Percentiles rank a stretch among this genome's conserved stretches.
Evolutionary conservation across 2,797 vertebrate species (phyloP).

Genomic region (Diglossa cyanea): DNA sequence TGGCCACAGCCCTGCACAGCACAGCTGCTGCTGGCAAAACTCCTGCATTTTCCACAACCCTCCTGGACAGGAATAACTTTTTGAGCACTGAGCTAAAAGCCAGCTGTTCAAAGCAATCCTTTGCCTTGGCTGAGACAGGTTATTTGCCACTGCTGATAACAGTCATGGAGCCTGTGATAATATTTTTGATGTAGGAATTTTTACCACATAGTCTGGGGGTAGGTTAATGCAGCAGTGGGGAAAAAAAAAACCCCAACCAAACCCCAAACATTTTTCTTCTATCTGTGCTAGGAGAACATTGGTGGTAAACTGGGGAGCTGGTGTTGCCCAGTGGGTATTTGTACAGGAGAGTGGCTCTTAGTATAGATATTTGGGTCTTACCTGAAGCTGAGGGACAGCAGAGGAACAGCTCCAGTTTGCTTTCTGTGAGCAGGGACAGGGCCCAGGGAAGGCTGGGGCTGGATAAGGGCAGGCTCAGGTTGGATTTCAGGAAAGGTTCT

Average conservation of each 20-base stretch:
- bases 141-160: conserved; percentile 41
- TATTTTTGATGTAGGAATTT: neutral
- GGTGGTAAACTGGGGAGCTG: neutral
- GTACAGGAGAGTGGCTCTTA: neutral
- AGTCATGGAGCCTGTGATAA: neutral
- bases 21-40: neutral
- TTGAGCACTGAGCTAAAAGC: conserved; percentile 17
- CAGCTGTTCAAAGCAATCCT: neutral
- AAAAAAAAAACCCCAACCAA: accelerated
- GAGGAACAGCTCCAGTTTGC: neutral
- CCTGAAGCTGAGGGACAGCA: neutral
- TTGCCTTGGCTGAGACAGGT: neutral
- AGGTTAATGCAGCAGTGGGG: neutral
- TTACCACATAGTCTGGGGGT: neutral
- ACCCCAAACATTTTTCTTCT: neutral
- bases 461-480: accelerated
- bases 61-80: neutral
- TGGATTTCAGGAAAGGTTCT: neutral
- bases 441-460: neutral
- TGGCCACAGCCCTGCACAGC: neutral
- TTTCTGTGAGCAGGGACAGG: neutral
- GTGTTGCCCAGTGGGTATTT: neutral
- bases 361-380: neutral
- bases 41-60: neutral
- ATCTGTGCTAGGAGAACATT: accelerated